These are phyloP conservation scores for Chelonia mydas DNA, from an alignment of 2,797 vertebrate species.

Conservation along the genomic window DNA sequence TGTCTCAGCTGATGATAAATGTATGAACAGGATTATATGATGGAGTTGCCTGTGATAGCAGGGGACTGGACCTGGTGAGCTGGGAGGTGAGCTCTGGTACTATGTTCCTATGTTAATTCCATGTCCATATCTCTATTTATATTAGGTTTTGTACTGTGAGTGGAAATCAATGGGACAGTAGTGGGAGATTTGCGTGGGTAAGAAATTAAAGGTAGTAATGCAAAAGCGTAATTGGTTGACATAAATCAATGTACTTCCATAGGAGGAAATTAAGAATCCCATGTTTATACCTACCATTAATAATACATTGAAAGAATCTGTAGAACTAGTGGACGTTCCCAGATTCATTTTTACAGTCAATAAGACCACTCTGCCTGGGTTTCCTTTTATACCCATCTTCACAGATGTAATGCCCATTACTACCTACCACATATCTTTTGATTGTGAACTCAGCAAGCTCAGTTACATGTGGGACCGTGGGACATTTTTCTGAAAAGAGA, in stretches of 20 bases:
- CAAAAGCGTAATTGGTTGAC: background rate
- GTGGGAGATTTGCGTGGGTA: background rate
- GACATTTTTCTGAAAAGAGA: background rate
- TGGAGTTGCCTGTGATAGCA: too few species aligned
- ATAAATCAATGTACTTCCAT: background rate
- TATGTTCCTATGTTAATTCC: background rate
- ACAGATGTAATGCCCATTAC: background rate
- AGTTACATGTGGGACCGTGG: background rate
- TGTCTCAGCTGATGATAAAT: accelerated
- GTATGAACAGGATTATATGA: too few species aligned
- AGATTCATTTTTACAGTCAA: background rate
- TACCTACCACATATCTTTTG: background rate
- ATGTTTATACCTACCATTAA: background rate
- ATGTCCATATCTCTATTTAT: background rate
- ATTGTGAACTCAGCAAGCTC: background rate
- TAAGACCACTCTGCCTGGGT: background rate
- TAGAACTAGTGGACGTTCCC: background rate
- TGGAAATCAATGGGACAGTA: background rate
- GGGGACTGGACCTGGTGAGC: too few species aligned
- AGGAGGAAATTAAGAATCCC: background rate
- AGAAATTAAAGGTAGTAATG: background rate
- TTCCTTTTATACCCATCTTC: background rate
- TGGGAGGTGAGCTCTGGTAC: too few species aligned
- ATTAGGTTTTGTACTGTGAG: background rate
- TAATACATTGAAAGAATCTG: background rate